Evolutionary conservation across 2,888 invertebrate genomes (phyloP).

Genomic region (Ptychoptera contaminata): DNA sequence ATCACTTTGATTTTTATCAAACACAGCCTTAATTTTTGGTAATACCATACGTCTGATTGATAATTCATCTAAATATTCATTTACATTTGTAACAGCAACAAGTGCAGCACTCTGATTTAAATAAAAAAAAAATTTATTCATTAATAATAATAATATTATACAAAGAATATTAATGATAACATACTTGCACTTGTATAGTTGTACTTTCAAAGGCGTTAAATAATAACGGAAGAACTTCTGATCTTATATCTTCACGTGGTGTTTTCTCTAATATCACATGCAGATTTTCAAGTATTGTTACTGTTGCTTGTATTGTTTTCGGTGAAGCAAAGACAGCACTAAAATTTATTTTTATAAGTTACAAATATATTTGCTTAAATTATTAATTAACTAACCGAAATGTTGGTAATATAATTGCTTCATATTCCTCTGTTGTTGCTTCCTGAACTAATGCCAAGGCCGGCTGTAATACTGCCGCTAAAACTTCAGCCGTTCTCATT

Average conservation of each 20-base stretch:
- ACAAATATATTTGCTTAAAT: conserved; percentile 1
- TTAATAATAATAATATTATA: neutral
- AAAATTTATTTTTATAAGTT: conserved; percentile 15
- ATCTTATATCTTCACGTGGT: conserved; percentile 57
- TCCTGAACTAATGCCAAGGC: conserved; percentile 71
- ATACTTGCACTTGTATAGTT: conserved; percentile 79
- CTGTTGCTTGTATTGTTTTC: conserved; percentile 71
- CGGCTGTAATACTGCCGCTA: conserved; percentile 72
- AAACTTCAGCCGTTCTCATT: conserved; percentile 68
- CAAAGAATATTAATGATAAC: conserved; percentile 6
- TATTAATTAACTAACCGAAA: conserved; percentile 47
- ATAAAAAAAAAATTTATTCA: neutral
- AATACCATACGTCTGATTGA: conserved; percentile 65
- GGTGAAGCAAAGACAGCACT: conserved; percentile 61
- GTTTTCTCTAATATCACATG: conserved; percentile 81
- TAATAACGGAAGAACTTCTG: conserved; percentile 72
- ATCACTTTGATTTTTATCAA: conserved; percentile 66
- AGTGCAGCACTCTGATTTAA: conserved; percentile 65
- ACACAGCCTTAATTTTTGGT: conserved; percentile 64
- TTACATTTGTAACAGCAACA: conserved; percentile 70
- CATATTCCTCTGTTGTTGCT: conserved; percentile 61
- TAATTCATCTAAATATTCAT: conserved; percentile 68
- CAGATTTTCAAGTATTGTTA: conserved; percentile 76
- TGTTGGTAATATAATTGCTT: conserved; percentile 64
- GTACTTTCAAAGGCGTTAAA: conserved; percentile 77